Percentiles rank a stretch among this genome's conserved stretches.
Evolutionary conservation across 2,113 vertebrate genomes (phyloP).

Genomic region (Mus spicilegus): DNA sequence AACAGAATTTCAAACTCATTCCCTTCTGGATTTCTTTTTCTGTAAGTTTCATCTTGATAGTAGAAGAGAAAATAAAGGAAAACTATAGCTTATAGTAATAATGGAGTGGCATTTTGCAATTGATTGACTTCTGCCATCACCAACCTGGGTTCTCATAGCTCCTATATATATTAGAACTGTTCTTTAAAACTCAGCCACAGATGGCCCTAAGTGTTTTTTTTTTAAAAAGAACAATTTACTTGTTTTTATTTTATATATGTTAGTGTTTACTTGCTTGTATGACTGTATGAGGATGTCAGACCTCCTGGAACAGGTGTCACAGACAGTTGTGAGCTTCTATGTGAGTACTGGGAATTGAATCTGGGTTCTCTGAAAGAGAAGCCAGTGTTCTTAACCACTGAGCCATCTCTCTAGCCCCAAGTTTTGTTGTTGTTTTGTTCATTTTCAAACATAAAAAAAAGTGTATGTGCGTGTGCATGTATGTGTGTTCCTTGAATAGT

Average conservation of each 20-base stretch:
- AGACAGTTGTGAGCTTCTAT: not conserved
- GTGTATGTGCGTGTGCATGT: too few relatives aligned
- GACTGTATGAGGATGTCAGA: not conserved
- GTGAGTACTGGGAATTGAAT: not conserved
- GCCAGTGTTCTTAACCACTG: not conserved
- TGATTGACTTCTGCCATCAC: not conserved
- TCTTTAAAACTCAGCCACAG: not conserved
- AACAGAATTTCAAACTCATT: not conserved
- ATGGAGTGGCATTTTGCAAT: not conserved
- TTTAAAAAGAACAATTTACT: not conserved
- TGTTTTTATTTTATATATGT: not conserved
- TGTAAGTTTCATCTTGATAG: not conserved
- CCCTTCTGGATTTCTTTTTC: not conserved
- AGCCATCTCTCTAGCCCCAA: not conserved
- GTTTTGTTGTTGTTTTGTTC: not conserved
- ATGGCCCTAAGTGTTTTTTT: not conserved
- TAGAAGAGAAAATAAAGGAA: not conserved
- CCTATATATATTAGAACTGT: not conserved
- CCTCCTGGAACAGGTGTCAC: not conserved
- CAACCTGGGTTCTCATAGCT: not conserved
- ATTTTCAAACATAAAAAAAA: not conserved
- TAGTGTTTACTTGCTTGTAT: not conserved
- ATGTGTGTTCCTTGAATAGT: too few relatives aligned
- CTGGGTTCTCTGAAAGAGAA: not conserved
- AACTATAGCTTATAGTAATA: not conserved